Percentiles rank a stretch among this genome's conserved stretches.
Evolutionary conservation across 2,888 invertebrate species (phyloP).

Genomic region (Timema cristinae): DNA sequence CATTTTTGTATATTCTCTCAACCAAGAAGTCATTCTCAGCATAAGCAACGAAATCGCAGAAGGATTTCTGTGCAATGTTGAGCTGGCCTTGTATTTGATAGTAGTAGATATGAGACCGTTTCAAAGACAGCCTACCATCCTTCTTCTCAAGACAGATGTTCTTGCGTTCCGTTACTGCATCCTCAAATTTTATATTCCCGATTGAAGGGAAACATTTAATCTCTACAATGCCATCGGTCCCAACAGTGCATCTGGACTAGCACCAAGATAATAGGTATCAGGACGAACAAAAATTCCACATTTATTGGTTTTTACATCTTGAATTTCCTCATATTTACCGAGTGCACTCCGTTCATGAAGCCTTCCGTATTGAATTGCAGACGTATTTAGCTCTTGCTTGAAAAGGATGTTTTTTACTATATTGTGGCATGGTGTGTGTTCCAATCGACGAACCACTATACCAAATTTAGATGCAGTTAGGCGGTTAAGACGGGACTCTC

Average conservation of each 20-base stretch:
- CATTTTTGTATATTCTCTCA: neutral
- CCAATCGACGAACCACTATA: neutral
- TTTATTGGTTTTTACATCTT: neutral
- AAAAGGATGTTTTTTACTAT: neutral
- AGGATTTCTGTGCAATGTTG: neutral
- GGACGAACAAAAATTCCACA: constrained; percentile 8
- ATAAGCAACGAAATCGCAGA: neutral
- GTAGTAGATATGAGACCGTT: neutral
- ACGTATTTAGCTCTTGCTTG: no score
- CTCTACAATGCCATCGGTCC: neutral
- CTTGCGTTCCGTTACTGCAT: no score
- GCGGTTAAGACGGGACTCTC: no score
- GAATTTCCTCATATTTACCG: neutral
- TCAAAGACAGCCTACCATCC: neutral
- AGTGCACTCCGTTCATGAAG: neutral
- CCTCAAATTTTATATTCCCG: no score
- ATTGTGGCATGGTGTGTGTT: neutral
- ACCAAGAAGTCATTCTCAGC: neutral
- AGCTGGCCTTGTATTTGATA: neutral
- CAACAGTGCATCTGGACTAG: neutral
- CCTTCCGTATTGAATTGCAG: neutral
- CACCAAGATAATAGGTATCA: neutral
- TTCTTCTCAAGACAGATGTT: neutral
- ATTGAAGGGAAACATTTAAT: no score
- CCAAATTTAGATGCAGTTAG: no score